A percentile compares a stretch with the other conserved stretches of the same genome.
Evolutionary conservation across 2,797 vertebrate species (phyloP).

Genomic region (Pelochelys cantorii): DNA sequence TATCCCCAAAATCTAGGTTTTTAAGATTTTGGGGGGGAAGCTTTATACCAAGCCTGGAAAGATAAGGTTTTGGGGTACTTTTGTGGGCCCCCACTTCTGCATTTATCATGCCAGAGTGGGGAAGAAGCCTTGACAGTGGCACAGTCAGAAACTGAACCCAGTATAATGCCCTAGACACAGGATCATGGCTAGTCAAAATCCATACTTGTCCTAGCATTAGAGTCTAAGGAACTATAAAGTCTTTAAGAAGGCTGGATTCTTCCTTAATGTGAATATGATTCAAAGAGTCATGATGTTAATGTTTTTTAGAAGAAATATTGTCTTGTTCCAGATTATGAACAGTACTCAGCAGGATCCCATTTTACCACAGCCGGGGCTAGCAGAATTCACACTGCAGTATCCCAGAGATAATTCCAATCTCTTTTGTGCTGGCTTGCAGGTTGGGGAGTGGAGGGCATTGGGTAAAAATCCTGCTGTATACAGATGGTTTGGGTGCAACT

Average conservation of each 20-base stretch:
- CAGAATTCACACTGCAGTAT: background rate
- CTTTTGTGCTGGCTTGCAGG: background rate
- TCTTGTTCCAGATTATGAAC: background rate
- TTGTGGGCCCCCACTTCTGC: too few species aligned
- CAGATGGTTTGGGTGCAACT: background rate
- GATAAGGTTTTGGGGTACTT: too few species aligned
- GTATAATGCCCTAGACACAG: too few species aligned
- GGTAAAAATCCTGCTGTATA: background rate
- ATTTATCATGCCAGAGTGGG: too few species aligned
- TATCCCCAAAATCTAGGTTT: too few species aligned
- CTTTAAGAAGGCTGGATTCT: background rate
- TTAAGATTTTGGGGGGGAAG: too few species aligned
- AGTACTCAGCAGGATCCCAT: background rate
- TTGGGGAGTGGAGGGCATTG: background rate
- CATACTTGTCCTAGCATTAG: background rate
- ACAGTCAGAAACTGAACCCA: too few species aligned
- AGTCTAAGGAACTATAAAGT: background rate
- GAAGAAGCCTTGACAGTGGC: too few species aligned
- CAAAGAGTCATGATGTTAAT: background rate
- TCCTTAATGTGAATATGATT: background rate
- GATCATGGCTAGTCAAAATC: too few species aligned
- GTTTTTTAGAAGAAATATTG: background rate
- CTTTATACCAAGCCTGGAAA: too few species aligned
- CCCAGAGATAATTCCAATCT: background rate
- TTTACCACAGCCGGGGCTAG: background rate